A percentile compares a stretch with the other conserved stretches of the same genome.
These are phyloP conservation scores for Mobula hypostoma DNA, from an alignment of 2,113 vertebrate species.

Conservation along the genomic window DNA sequence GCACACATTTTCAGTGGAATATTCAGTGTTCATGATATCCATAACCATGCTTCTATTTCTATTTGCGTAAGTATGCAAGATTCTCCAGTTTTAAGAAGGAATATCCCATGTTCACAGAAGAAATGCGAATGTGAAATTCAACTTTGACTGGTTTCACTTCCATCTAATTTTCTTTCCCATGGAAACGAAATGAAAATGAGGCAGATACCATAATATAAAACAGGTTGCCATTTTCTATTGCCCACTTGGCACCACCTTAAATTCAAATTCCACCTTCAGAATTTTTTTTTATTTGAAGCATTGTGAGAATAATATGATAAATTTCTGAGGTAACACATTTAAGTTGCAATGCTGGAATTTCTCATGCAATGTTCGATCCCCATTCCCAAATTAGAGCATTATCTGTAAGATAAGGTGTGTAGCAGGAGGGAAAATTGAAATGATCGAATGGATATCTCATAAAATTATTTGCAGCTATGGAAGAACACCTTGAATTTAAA, in stretches of 20 bases:
- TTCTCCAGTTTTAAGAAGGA: background rate
- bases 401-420: background rate
- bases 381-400: background rate
- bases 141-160: background rate
- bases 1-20: background rate
- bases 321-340: background rate
- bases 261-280: background rate
- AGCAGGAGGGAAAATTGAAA: slow-evolving; percentile 3
- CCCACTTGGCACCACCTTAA: slow-evolving; percentile 5
- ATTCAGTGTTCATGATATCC: background rate
- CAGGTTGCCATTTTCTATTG: background rate
- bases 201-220: background rate
- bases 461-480: background rate
- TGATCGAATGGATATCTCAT: background rate
- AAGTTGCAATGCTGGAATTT: slow-evolving; percentile 26
- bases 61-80: background rate
- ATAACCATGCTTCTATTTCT: background rate
- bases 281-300: background rate
- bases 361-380: slow-evolving; percentile 2
- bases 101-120: background rate
- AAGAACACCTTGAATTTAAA: background rate
- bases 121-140: background rate
- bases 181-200: background rate
- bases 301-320: slow-evolving; percentile 16
- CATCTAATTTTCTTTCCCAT: background rate